These are phyloP conservation scores for Cricetomys ansorgei DNA, from an alignment of 2,113 vertebrate species.

Conservation along the genomic window DNA sequence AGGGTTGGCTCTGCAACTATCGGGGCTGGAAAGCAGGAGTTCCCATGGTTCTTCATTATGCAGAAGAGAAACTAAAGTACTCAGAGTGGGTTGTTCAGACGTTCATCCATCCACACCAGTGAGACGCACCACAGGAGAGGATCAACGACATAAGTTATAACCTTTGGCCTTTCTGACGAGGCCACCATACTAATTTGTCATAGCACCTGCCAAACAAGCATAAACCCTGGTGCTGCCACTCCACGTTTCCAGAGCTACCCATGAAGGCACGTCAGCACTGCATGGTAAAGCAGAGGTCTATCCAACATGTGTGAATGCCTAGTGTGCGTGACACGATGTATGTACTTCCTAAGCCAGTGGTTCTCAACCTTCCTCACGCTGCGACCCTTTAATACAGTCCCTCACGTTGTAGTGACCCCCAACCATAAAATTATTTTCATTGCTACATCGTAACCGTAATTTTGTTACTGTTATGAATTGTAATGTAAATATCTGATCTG, in stretches of 20 bases:
- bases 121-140: neutral
- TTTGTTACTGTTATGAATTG: no score
- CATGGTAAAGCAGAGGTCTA: neutral
- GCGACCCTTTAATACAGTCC: no score
- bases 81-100: neutral
- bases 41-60: constrained; percentile 26
- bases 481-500: no score
- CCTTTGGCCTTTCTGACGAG: neutral
- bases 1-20: no score
- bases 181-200: no score
- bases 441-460: no score
- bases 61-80: constrained; percentile 30
- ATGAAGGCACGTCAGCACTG: neutral
- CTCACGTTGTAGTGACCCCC: no score
- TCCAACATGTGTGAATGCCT: neutral
- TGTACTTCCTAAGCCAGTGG: no score
- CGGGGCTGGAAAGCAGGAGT: neutral
- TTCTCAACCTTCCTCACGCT: no score
- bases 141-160: neutral
- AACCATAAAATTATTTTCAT: no score
- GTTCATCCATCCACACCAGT: neutral
- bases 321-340: fast-evolving
- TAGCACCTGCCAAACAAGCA: no score
- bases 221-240: fast-evolving
- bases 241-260: fast-evolving